phyloP scores from a whole-genome alignment of 2,888 invertebrate species.

The Oasisia sp. region DNA sequence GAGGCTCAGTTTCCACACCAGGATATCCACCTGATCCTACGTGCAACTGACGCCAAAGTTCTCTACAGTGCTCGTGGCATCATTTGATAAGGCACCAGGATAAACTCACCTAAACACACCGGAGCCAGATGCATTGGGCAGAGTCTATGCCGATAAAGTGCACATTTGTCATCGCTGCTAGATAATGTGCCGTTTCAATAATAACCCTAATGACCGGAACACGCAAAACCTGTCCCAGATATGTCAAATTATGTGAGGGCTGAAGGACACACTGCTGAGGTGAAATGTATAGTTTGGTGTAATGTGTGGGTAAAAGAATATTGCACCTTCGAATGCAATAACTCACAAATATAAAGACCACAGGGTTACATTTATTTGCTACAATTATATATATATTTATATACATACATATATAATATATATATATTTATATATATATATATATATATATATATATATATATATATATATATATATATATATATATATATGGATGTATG shows the following conservation, averaged over 20 bases:
- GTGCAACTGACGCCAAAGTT: neutral
- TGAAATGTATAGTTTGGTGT: neutral
- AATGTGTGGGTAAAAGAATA: too few relatives aligned
- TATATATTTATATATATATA: too few relatives aligned
- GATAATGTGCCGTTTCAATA: neutral
- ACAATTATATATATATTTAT: too few relatives aligned
- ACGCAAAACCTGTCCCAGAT: neutral
- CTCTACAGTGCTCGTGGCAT: neutral
- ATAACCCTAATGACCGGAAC: neutral
- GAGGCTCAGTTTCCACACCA: neutral
- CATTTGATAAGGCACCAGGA: neutral
- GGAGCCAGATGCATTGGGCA: neutral
- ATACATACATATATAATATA: neutral
- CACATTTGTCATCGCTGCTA: neutral
- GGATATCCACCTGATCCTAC: neutral
- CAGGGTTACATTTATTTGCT: too few relatives aligned
- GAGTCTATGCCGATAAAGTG: neutral
- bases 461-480: too few relatives aligned
- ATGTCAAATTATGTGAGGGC: neutral
- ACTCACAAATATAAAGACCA: too few relatives aligned
- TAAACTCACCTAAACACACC: slow-evolving; percentile 6
- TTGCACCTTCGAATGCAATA: too few relatives aligned
- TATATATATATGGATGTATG: too few relatives aligned
- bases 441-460: too few relatives aligned
- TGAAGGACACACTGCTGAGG: neutral